Percentiles rank a stretch among this genome's conserved stretches.
These are phyloP conservation scores for Upupa epops DNA, from an alignment of 2,113 vertebrate species.

Conservation along the genomic window DNA sequence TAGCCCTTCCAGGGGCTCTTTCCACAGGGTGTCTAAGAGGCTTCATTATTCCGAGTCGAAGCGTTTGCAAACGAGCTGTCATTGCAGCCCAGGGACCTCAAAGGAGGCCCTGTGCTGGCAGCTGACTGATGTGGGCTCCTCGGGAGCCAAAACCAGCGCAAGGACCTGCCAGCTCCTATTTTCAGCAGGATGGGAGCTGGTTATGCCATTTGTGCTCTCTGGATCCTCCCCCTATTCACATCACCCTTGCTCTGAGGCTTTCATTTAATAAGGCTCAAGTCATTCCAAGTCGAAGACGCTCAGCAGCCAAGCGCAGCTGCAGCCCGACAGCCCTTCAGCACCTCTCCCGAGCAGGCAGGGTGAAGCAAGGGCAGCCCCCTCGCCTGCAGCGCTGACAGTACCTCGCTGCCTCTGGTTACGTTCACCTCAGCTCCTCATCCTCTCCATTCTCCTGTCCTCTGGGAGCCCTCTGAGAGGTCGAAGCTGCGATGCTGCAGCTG, in stretches of 20 bases:
- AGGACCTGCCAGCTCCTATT: conserved; percentile 31
- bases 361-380: not conserved
- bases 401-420: not conserved
- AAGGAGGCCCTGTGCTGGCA: conserved; percentile 27
- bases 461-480: not conserved
- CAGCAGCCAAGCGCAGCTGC: conserved; percentile 7
- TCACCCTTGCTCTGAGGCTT: not conserved
- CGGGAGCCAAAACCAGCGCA: conserved; percentile 39
- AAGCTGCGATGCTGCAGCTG: not conserved
- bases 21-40: not conserved
- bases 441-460: conserved; percentile 2
- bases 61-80: conserved; percentile 30
- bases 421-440: not conserved
- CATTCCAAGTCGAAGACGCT: conserved; percentile 1
- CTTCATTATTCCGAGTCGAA: conserved; percentile 1
- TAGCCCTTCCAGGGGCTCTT: not conserved
- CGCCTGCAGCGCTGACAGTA: not conserved
- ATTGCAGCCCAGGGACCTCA: conserved; percentile 44
- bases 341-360: not conserved
- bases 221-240: conserved; percentile 25
- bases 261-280: conserved; percentile 20
- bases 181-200: conserved; percentile 41
- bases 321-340: not conserved
- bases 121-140: not conserved
- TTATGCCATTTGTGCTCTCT: conserved; percentile 24